Conservation (phyloP, 2,113 vertebrate genomes). For the Cynocephalus volans region DNA sequence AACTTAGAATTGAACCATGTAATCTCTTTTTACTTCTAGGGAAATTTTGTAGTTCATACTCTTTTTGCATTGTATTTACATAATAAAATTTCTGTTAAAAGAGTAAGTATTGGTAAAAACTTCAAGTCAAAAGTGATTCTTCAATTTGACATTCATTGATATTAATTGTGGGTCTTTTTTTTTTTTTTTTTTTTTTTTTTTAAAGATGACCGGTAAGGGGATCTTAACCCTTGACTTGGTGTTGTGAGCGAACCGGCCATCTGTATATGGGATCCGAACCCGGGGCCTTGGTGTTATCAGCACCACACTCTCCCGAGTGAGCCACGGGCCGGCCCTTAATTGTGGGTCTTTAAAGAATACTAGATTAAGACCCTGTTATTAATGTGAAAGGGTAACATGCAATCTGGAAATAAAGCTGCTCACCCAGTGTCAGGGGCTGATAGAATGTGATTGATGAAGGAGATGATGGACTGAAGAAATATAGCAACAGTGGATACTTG, state of each 20-base stretch:
- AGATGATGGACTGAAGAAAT: slow-evolving; percentile 51
- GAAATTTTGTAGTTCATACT: background rate
- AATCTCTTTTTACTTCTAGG: background rate
- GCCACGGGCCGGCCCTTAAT: no score
- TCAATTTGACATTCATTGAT: background rate
- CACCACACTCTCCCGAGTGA: no score
- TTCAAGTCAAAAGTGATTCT: background rate
- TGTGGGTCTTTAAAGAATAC: background rate
- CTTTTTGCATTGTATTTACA: background rate
- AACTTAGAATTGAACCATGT: background rate
- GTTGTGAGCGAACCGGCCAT: no score
- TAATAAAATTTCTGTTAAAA: background rate
- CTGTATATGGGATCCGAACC: no score
- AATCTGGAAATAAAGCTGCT: background rate
- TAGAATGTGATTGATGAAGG: slow-evolving; percentile 65
- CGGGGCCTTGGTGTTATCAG: no score
- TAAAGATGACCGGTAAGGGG: no score
- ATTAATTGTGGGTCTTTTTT: background rate
- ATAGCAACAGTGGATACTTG: background rate
- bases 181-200: no score
- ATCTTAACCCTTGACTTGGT: no score
- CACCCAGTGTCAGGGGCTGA: background rate
- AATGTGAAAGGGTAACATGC: slow-evolving; percentile 41
- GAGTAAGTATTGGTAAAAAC: background rate
- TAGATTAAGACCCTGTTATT: slow-evolving; percentile 23